Conservation (phyloP, 2,113 vertebrate genomes). For the Parotia lawesii region DNA sequence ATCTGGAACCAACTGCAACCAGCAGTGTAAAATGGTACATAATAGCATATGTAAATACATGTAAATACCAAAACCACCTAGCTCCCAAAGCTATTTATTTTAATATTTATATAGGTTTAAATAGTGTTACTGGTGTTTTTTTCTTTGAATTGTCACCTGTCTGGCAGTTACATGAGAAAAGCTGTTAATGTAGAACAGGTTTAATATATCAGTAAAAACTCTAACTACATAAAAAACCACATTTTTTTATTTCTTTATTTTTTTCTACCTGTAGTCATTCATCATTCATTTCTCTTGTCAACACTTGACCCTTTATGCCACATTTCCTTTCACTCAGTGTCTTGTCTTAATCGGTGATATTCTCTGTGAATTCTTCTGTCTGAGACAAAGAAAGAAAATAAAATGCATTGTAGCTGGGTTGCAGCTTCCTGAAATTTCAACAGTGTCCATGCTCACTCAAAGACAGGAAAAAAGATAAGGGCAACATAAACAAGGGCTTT, state of each 20-base stretch:
- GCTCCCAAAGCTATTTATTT: neutral
- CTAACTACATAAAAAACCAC: neutral
- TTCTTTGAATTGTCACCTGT: neutral
- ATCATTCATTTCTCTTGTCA: neutral
- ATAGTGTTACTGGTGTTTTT: neutral
- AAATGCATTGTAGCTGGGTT: neutral
- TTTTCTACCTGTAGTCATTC: neutral
- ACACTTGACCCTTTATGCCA: neutral
- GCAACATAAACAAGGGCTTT: neutral
- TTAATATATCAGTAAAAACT: neutral
- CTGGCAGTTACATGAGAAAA: neutral
- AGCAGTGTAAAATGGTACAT: neutral
- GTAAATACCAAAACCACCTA: neutral
- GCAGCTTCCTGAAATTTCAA: neutral
- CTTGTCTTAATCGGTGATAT: neutral
- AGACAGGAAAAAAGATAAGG: neutral
- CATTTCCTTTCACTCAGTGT: neutral
- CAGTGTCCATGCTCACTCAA: neutral
- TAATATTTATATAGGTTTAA: neutral
- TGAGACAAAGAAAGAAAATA: neutral
- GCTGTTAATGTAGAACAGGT: neutral
- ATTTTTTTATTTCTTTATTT: neutral
- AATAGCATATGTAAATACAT: fast-evolving
- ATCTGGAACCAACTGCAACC: neutral
- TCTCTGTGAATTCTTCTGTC: neutral